phyloP scores from a whole-genome alignment of 2,797 vertebrate genomes.

The Arctocebus calabarensis region DNA sequence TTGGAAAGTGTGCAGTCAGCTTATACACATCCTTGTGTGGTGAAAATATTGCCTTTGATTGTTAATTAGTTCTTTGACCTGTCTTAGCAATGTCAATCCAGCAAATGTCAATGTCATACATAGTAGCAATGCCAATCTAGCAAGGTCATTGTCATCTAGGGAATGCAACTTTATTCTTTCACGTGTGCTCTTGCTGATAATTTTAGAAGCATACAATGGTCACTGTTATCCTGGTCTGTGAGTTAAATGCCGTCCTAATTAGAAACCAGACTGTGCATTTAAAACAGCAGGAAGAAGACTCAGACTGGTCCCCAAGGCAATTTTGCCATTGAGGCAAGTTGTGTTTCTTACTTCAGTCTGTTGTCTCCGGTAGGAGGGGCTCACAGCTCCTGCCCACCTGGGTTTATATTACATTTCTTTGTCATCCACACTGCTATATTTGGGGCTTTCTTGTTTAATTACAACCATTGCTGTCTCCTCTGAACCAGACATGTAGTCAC shows the following conservation, averaged over 20 bases:
- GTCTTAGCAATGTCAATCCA: conserved; percentile 24
- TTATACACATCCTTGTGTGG: conserved; percentile 12
- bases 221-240: conserved; percentile 32
- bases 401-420: background rate
- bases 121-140: conserved; percentile 40
- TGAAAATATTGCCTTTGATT: conserved; percentile 63
- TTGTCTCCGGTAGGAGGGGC: background rate
- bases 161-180: conserved; percentile 40
- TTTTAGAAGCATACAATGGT: conserved; percentile 59
- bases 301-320: background rate
- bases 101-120: background rate
- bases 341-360: background rate
- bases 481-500: background rate
- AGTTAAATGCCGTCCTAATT: conserved; percentile 60
- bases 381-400: background rate
- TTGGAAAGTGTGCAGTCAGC: background rate
- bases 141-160: background rate
- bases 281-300: conserved; percentile 44
- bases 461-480: background rate
- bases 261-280: conserved; percentile 9
- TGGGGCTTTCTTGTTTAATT: background rate
- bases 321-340: background rate
- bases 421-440: background rate
- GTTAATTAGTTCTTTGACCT: conserved; percentile 67
- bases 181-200: background rate